A percentile compares a stretch with the other conserved stretches of the same genome.
Conservation (phyloP, 1,140 invertebrate genomes). For the Pachypsylla venusta region DNA sequence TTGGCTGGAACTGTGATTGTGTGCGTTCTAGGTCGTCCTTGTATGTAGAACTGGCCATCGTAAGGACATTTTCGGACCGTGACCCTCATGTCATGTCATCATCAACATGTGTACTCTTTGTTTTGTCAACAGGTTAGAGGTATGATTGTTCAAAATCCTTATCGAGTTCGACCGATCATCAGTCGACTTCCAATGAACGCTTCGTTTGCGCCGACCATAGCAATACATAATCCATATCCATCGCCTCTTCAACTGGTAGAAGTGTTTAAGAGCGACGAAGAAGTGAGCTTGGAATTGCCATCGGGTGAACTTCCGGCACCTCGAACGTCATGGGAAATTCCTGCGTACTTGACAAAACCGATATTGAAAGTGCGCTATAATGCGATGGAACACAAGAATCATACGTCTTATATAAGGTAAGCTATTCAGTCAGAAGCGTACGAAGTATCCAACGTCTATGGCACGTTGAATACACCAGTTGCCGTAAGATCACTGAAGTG, state of each 20-base stretch:
- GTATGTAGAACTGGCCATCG: too few species aligned
- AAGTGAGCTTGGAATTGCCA: slow-evolving; percentile 80
- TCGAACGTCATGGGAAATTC: slow-evolving; percentile 73
- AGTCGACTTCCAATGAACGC: slow-evolving; percentile 83
- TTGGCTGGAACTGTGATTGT: too few species aligned
- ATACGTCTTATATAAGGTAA: slow-evolving; percentile 63
- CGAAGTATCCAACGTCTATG: background rate
- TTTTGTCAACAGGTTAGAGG: slow-evolving; percentile 51
- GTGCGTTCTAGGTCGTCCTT: too few species aligned
- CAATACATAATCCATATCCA: slow-evolving; percentile 86
- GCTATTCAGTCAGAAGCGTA: background rate
- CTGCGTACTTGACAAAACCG: slow-evolving; percentile 73
- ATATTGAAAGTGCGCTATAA: slow-evolving; percentile 75
- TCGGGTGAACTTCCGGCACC: slow-evolving; percentile 58
- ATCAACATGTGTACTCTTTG: background rate
- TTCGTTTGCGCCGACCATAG: slow-evolving; percentile 74
- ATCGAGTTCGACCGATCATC: slow-evolving; percentile 72
- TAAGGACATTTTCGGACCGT: too few species aligned
- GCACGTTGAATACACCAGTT: too few species aligned
- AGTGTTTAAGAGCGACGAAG: slow-evolving; percentile 80
- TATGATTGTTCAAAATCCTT: slow-evolving; percentile 69
- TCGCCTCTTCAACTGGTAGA: slow-evolving; percentile 59
- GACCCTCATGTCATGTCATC: slow-evolving; percentile 17
- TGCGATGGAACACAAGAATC: slow-evolving; percentile 57
- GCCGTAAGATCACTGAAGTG: too few species aligned